Base-by-base conservation (phyloP, 2,797 vertebrate species). In the Mionectes olivaceus region DNA sequence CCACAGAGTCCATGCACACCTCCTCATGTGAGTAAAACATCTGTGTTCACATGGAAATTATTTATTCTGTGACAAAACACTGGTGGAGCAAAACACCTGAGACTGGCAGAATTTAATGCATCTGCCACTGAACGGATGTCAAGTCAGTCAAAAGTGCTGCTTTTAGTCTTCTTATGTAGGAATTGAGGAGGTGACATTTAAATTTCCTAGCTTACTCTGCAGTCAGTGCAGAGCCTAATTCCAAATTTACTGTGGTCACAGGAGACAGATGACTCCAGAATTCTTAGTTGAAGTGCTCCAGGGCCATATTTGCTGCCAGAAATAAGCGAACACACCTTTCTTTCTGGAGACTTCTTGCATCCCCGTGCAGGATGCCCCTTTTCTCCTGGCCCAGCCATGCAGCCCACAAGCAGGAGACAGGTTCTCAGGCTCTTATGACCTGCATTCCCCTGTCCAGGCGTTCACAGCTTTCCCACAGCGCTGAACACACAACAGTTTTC, bases 11-110 rank as follows among this genome's bases (percentile, higher is more conserved):
- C 37, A 33, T 2, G 9, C 9, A 12, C 12, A 13, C 35, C 24
- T 49, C 37, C 59, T 19, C 18, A 11, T 4, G 10, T 6, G 13
- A 33, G 19, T 13, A 43, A 79, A 76, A 19, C 19, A 16, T 10
- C 39, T 0, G 0, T 3, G 5, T 19, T n/a, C 0, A 4, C n/a
- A 18, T 11, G 17, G 30, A 28, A 70, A 6, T 52, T 33, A 24
- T 17, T 47, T 35, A 24, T 56, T 56, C n/a, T 59, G 33, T 13
- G 9, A 27, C 25, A 33, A 65, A 44, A 23, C 3, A 0, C 7
- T 61, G n/a, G 9, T 24, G 24, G 13, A 39, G 7, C 46, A 57
- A 50, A 76, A 43, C 41, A 47, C 18, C 8, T 4, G 4, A 61
- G 37, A 56, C 8, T 9, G 68, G 14, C 0, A 1, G 21, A 39